Evolutionary conservation across 1,140 invertebrate genomes (phyloP).

Genomic region (Acyrthosiphon pisum): DNA sequence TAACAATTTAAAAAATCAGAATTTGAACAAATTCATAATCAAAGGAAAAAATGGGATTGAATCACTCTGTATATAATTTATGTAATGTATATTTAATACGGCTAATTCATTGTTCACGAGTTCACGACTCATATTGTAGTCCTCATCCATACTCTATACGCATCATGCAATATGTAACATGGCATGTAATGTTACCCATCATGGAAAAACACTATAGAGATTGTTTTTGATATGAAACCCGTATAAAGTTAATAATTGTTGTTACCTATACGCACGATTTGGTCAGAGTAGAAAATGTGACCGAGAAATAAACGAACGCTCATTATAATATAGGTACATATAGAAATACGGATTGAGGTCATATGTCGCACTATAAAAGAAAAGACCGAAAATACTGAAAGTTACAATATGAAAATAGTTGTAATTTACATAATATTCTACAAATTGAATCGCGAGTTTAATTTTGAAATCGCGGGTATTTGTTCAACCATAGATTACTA

Average conservation of each 20-base stretch:
- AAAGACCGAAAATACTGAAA: background rate
- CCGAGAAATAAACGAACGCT: background rate
- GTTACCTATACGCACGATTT: background rate
- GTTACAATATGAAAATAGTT: background rate
- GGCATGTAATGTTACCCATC: background rate
- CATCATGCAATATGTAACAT: background rate
- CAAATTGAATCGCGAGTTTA: background rate
- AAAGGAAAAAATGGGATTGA: no score
- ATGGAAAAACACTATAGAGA: background rate
- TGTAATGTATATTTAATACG: background rate
- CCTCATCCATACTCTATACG: background rate
- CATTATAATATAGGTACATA: background rate
- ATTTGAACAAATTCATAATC: no score
- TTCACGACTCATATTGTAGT: background rate
- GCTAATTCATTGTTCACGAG: background rate
- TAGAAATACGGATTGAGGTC: background rate
- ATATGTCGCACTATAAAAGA: background rate
- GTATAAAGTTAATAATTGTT: background rate
- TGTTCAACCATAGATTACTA: background rate
- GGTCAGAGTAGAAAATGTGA: background rate
- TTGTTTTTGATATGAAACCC: background rate
- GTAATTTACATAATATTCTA: background rate
- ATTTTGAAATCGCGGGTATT: background rate
- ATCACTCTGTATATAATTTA: no score
- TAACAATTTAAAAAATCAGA: no score